These are phyloP conservation scores for Brachionus rotundiformis DNA, from an alignment of 1,140 invertebrate genomes.

Conservation along the genomic window DNA sequence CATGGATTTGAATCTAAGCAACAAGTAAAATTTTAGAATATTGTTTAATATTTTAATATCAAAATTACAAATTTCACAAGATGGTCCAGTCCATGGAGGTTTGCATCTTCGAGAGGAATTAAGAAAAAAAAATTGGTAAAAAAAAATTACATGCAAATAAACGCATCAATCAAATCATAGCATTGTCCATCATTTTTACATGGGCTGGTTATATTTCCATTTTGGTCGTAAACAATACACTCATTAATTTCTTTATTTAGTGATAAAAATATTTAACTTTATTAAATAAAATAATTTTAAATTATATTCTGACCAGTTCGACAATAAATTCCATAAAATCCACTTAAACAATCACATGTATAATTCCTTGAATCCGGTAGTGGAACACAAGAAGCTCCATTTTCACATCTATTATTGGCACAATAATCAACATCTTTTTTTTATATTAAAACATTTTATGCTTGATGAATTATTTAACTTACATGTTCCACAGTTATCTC, in stretches of 20 bases:
- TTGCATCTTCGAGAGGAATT: too few relatives aligned
- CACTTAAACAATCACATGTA: conserved; percentile 12
- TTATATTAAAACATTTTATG: background rate
- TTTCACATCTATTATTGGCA: conserved; percentile 65
- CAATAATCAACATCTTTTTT: conserved; percentile 35
- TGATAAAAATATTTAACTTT: background rate
- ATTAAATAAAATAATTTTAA: background rate
- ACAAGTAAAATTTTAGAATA: background rate
- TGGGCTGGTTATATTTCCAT: background rate
- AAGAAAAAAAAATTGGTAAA: background rate
- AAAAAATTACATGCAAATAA: conserved; percentile 67
- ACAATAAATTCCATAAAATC: conserved; percentile 32
- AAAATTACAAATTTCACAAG: conserved; percentile 6
- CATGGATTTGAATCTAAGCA: conserved; percentile 33
- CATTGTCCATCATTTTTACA: conserved; percentile 50
- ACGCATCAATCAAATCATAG: conserved; percentile 45
- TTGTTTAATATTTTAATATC: background rate
- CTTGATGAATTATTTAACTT: too few relatives aligned
- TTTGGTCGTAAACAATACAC: background rate
- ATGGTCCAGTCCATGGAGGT: background rate
- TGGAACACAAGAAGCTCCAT: conserved; percentile 70
- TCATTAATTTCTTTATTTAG: conserved; percentile 39
- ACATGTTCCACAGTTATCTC: conserved; percentile 39
- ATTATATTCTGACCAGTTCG: too few relatives aligned
- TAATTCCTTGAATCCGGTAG: background rate